These are phyloP conservation scores for Bambusicola thoracicus DNA, from an alignment of 2,113 vertebrate genomes.

Conservation along the genomic window DNA sequence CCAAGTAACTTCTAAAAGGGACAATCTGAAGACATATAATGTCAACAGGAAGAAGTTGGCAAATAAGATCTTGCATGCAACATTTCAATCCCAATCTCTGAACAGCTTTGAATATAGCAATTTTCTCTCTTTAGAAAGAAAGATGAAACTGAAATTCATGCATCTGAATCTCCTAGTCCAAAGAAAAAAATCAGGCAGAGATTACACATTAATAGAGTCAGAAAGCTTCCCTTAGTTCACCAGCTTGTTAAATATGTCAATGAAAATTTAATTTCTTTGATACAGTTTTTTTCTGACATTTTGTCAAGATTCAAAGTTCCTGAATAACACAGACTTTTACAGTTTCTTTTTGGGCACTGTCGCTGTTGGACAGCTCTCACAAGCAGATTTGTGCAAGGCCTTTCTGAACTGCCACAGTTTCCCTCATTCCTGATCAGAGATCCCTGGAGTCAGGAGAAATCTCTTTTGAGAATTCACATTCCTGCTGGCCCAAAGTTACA, in stretches of 20 bases:
- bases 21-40: neutral
- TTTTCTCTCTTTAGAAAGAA: neutral
- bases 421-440: neutral
- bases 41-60: neutral
- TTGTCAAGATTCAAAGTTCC: neutral
- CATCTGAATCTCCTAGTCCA: neutral
- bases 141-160: neutral
- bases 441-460: neutral
- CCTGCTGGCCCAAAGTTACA: neutral
- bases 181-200: neutral
- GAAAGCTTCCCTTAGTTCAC: neutral
- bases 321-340: neutral
- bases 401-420: neutral
- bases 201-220: neutral
- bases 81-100: neutral
- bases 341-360: neutral
- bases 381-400: neutral
- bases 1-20: neutral
- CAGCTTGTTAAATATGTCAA: neutral
- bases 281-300: neutral
- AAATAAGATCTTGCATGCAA: neutral
- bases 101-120: neutral
- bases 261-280: neutral
- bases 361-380: neutral
- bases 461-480: neutral